These are phyloP conservation scores for Apeltes quadracus DNA, from an alignment of 2,113 vertebrate species.

Conservation along the genomic window DNA sequence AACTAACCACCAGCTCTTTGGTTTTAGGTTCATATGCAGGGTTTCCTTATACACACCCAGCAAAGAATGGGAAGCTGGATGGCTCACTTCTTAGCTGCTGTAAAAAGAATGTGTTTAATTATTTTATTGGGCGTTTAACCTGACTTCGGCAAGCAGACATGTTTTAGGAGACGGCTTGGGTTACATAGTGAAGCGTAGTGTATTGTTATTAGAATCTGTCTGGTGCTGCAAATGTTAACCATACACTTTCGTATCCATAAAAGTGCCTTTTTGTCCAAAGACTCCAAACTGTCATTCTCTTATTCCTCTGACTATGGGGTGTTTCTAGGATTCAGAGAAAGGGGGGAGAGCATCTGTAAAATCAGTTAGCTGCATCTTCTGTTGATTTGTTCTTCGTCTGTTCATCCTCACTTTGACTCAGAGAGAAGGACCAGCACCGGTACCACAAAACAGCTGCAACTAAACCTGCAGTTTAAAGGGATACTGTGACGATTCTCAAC, in stretches of 20 bases:
- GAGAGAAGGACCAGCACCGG: conserved; percentile 23
- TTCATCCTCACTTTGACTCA: conserved; percentile 36
- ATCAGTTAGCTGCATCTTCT: background rate
- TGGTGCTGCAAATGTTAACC: background rate
- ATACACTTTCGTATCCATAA: background rate
- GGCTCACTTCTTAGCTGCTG: background rate
- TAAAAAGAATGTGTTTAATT: background rate
- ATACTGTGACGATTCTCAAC: background rate
- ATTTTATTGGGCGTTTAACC: background rate
- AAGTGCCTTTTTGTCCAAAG: background rate
- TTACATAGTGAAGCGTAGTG: background rate
- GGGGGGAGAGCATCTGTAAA: background rate
- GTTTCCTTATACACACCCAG: conserved; percentile 53
- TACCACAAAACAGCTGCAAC: conserved; percentile 45
- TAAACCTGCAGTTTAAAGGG: conserved; percentile 37
- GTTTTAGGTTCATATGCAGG: conserved; percentile 48
- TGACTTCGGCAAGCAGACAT: no score
- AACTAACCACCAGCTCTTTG: conserved; percentile 4
- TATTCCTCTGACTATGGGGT: background rate
- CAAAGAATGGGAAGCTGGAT: background rate
- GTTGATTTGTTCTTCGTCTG: conserved; percentile 24
- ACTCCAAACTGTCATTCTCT: background rate
- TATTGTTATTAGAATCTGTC: background rate
- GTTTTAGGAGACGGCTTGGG: background rate
- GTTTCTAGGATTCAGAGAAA: no score